Conservation (phyloP, 2,888 invertebrate genomes). For the Limnephilus lunatus region DNA sequence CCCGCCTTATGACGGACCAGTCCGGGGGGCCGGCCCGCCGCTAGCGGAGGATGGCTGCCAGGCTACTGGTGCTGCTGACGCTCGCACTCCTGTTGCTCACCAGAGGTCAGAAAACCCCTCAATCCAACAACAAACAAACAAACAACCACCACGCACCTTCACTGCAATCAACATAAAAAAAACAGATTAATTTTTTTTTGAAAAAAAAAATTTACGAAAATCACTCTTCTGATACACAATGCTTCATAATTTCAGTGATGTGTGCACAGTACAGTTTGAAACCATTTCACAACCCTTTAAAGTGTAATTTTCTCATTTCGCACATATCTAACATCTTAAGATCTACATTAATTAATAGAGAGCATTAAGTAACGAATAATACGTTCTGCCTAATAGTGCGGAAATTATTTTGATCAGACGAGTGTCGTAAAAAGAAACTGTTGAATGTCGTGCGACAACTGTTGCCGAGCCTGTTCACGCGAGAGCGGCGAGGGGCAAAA, state of each 20-base stretch:
- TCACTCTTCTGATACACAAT: neutral
- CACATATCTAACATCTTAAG: neutral
- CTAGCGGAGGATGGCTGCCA: slow-evolving; percentile 64
- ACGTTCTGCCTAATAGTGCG: slow-evolving; percentile 9
- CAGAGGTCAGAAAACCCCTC: slow-evolving; percentile 58
- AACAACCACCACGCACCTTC: neutral
- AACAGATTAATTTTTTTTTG: neutral
- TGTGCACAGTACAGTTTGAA: neutral
- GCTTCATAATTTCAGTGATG: neutral
- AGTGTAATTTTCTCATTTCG: neutral
- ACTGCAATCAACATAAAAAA: neutral
- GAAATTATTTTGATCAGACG: slow-evolving; percentile 34
- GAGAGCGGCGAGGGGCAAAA: slow-evolving; percentile 38
- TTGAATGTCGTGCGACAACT: slow-evolving; percentile 64
- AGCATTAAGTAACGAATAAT: neutral
- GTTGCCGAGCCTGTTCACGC: slow-evolving; percentile 60
- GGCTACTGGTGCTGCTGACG: slow-evolving; percentile 54
- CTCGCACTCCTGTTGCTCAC: slow-evolving; percentile 63
- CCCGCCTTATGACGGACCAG: slow-evolving; percentile 63
- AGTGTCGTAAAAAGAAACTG: slow-evolving; percentile 62
- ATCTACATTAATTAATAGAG: neutral
- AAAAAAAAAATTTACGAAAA: neutral
- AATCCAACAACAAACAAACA: neutral
- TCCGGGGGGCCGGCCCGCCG: slow-evolving; percentile 62
- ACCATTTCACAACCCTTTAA: neutral